These are phyloP conservation scores for Acrossocheilus wenchowensis DNA, from an alignment of 2,797 vertebrate species.

Conservation along the genomic window DNA sequence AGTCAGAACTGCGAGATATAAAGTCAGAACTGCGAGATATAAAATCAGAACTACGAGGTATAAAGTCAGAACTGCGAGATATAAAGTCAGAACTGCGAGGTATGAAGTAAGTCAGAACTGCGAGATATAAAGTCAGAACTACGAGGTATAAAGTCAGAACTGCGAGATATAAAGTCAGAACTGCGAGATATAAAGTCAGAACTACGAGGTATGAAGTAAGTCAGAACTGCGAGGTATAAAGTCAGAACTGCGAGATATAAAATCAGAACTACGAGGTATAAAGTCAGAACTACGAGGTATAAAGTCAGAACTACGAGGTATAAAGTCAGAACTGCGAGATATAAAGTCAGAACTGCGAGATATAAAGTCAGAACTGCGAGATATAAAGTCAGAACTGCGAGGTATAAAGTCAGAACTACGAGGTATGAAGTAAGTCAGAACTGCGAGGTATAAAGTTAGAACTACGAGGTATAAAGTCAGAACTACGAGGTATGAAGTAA, in stretches of 20 bases:
- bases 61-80: too few relatives aligned
- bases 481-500: too few relatives aligned
- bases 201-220: neutral
- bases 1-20: too few relatives aligned
- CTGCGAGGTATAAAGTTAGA: neutral
- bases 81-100: too few relatives aligned
- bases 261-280: neutral
- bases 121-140: neutral
- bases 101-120: neutral
- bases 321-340: too few relatives aligned
- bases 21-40: neutral
- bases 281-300: too few relatives aligned
- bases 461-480: too few relatives aligned
- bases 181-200: neutral
- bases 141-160: neutral
- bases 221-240: accelerated
- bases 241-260: neutral
- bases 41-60: too few relatives aligned
- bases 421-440: too few relatives aligned
- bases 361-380: too few relatives aligned
- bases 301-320: neutral
- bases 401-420: neutral
- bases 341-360: too few relatives aligned
- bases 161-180: accelerated
- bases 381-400: too few relatives aligned